Conservation (phyloP, 2,113 vertebrate species). For the Hippoglossus stenolepis region DNA sequence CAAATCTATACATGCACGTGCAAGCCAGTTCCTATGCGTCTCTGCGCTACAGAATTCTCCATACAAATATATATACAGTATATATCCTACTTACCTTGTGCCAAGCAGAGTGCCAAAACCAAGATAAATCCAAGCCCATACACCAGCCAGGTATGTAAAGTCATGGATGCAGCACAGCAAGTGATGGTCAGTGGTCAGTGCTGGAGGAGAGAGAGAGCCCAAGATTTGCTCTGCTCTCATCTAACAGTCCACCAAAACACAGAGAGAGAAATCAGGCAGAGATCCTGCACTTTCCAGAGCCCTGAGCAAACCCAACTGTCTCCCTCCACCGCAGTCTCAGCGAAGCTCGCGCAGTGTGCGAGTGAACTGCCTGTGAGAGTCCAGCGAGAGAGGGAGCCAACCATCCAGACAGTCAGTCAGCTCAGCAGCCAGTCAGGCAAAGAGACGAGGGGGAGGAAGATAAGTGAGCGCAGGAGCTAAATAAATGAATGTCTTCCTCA, state of each 20-base stretch:
- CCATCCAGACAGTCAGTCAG: slow-evolving; percentile 71
- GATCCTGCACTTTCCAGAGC: slow-evolving; percentile 61
- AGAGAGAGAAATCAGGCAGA: slow-evolving; percentile 46
- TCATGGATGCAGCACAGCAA: slow-evolving; percentile 82
- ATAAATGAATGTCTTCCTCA: slow-evolving; percentile 64
- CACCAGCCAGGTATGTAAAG: slow-evolving; percentile 77
- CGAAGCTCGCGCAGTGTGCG: slow-evolving; percentile 44
- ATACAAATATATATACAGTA: not conserved
- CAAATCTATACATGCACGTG: slow-evolving; percentile 1
- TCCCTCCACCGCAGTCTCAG: slow-evolving; percentile 56
- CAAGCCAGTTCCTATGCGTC: not conserved
- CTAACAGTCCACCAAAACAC: slow-evolving; percentile 56
- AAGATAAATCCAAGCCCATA: slow-evolving; percentile 80
- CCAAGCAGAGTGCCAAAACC: slow-evolving; percentile 69
- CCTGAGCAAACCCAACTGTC: slow-evolving; percentile 45
- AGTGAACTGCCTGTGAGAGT: slow-evolving; percentile 61
- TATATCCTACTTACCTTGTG: slow-evolving; percentile 75
- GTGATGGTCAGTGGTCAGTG: slow-evolving; percentile 54
- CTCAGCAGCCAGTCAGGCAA: slow-evolving; percentile 73
- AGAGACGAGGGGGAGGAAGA: slow-evolving; percentile 65
- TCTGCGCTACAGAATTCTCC: not conserved
- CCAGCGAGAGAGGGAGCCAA: slow-evolving; percentile 67
- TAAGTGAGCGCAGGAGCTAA: slow-evolving; percentile 58
- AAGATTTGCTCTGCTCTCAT: slow-evolving; percentile 57
- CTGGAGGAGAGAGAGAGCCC: slow-evolving; percentile 33